phyloP scores from a whole-genome alignment of 2,888 invertebrate species.

The Dicyrtoma fusca region DNA sequence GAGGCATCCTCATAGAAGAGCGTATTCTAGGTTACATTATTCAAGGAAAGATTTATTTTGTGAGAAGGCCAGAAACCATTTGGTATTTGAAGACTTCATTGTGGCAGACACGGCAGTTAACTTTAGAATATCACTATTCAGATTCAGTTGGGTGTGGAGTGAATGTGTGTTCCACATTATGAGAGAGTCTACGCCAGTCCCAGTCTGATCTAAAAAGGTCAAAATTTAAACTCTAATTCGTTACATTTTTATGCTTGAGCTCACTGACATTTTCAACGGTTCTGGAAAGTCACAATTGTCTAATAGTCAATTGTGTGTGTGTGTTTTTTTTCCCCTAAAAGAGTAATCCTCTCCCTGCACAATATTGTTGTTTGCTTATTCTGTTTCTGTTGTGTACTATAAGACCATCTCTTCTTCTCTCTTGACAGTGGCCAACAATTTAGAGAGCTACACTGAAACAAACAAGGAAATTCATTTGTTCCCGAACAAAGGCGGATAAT shows the following conservation, averaged over 20 bases:
- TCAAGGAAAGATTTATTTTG: background rate
- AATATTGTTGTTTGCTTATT: background rate
- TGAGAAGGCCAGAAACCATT: background rate
- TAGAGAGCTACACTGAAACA: background rate
- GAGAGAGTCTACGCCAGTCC: background rate
- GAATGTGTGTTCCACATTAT: background rate
- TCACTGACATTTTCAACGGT: conserved; percentile 26
- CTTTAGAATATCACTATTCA: conserved; percentile 7
- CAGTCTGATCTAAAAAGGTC: conserved; percentile 29
- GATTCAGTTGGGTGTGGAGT: background rate
- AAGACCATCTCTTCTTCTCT: background rate
- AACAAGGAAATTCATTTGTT: background rate
- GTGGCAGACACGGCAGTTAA: conserved; percentile 26
- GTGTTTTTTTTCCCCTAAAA: background rate
- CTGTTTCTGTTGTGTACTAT: background rate
- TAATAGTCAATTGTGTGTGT: background rate
- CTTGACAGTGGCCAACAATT: too few relatives aligned
- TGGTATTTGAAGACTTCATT: conserved; percentile 25
- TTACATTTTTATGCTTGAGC: conserved; percentile 27
- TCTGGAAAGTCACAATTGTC: background rate
- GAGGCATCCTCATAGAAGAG: background rate
- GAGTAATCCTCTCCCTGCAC: background rate
- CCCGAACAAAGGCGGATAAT: too few relatives aligned
- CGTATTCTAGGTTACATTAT: too few relatives aligned
- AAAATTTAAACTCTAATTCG: conserved; percentile 36